A percentile compares a stretch with the other conserved stretches of the same genome.
Evolutionary conservation across 2,888 invertebrate species (phyloP).

Genomic region (Agriopis aurantiaria): DNA sequence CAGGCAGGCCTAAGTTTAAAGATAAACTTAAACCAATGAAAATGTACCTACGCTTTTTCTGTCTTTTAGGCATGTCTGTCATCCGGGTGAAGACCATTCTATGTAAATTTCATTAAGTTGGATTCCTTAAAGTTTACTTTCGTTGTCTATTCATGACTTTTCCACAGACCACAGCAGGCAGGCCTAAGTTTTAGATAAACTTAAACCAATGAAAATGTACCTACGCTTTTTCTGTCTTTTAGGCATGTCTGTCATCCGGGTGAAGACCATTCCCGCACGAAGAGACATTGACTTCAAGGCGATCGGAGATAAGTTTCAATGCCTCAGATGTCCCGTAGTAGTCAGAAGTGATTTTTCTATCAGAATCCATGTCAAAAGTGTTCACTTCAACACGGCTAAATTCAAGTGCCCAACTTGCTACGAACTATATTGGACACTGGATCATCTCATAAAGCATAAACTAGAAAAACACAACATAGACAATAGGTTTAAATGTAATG

Average conservation of each 20-base stretch:
- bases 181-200: too few relatives aligned
- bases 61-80: neutral
- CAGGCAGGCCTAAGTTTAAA: too few relatives aligned
- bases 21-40: too few relatives aligned
- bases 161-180: too few relatives aligned
- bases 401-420: conserved; percentile 8
- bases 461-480: conserved; percentile 51
- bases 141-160: too few relatives aligned
- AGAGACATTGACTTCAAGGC: conserved; percentile 1
- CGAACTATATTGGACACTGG: neutral
- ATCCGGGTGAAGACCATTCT: neutral
- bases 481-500: conserved; percentile 47
- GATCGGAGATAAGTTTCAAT: neutral
- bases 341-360: neutral
- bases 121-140: too few relatives aligned
- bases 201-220: too few relatives aligned
- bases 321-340: neutral
- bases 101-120: too few relatives aligned
- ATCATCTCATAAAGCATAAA: conserved; percentile 56
- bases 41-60: neutral
- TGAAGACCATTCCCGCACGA: neutral
- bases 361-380: neutral
- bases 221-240: neutral
- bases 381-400: neutral
- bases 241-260: conserved; percentile 1